phyloP scores from a whole-genome alignment of 2,113 vertebrate genomes.

The Vanacampus margaritifer region DNA sequence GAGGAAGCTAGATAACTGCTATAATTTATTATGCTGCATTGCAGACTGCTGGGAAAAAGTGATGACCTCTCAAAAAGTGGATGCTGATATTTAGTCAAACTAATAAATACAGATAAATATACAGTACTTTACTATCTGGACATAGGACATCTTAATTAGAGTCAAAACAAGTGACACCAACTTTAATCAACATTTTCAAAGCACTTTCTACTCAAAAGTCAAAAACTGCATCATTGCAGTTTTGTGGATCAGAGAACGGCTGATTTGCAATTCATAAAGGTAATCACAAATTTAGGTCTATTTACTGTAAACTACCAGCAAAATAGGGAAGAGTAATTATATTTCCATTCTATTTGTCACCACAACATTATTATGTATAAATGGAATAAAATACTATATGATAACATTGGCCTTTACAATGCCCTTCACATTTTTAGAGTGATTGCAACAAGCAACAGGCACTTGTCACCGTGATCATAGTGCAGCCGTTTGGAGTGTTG shows the following conservation, averaged over 20 bases:
- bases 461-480: not conserved
- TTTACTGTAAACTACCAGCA: not conserved
- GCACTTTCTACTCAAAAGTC: not conserved
- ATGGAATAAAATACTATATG: not conserved
- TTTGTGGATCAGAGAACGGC: too few species aligned
- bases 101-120: not conserved
- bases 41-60: not conserved
- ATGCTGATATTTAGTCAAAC: not conserved
- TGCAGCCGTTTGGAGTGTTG: slow-evolving; percentile 13
- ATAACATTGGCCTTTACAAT: not conserved
- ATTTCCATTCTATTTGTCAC: not conserved
- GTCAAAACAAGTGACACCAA: not conserved
- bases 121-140: too few species aligned
- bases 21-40: not conserved
- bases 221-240: not conserved
- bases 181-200: not conserved
- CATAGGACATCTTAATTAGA: too few species aligned
- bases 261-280: not conserved
- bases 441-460: slow-evolving; percentile 5
- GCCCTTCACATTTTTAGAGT: not conserved
- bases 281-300: not conserved
- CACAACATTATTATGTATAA: not conserved
- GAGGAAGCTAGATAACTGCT: not conserved
- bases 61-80: not conserved
- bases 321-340: not conserved